Evolutionary conservation across 2,113 vertebrate genomes (phyloP).

Genomic region (Paradisaea rubra): DNA sequence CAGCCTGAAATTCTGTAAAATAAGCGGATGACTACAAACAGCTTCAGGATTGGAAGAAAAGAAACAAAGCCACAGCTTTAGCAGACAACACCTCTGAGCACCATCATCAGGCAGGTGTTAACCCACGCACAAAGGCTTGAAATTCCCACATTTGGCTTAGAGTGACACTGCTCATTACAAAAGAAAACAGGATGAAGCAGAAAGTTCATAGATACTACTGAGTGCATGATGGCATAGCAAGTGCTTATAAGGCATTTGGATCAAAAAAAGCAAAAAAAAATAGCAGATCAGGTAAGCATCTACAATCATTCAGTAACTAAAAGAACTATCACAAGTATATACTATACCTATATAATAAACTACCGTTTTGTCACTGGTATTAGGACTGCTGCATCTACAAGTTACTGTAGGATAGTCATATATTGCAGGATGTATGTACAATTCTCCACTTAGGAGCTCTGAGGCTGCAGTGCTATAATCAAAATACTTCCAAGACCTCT

Average conservation of each 20-base stretch:
- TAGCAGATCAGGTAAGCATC: background rate
- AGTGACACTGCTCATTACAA: background rate
- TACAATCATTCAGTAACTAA: background rate
- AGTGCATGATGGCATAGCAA: background rate
- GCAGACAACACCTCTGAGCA: background rate
- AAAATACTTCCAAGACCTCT: background rate
- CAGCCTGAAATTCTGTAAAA: background rate
- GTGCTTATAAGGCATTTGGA: background rate
- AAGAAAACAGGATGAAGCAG: background rate
- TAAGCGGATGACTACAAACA: background rate
- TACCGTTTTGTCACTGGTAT: background rate
- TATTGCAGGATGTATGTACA: accelerated
- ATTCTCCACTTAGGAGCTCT: background rate
- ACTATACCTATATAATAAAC: background rate
- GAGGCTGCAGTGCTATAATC: background rate
- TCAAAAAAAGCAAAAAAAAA: background rate
- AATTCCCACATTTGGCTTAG: background rate
- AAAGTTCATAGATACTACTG: background rate
- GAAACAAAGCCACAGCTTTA: background rate
- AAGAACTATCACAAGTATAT: background rate
- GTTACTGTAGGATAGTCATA: accelerated
- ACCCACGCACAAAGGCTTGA: background rate
- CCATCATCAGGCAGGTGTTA: background rate
- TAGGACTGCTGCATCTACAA: background rate
- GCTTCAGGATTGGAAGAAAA: background rate